Conservation (phyloP, 2,888 invertebrate genomes). For the Furcula furcula region DNA sequence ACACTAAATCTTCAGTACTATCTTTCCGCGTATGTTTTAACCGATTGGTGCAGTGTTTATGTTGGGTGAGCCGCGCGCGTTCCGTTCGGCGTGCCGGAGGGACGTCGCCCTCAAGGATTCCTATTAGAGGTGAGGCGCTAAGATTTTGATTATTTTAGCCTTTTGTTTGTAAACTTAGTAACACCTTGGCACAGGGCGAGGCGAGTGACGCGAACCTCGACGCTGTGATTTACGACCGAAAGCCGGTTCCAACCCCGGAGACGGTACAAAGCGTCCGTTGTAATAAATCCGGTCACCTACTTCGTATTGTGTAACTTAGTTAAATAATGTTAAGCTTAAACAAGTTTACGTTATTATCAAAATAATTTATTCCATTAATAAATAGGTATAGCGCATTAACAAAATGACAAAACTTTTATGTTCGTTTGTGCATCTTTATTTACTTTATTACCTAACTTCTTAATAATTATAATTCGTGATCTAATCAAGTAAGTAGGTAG, state of each 20-base stretch:
- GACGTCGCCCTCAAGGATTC: slow-evolving; percentile 75
- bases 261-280: slow-evolving; percentile 29
- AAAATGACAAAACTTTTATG: too few species aligned
- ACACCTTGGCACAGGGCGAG: slow-evolving; percentile 4
- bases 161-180: slow-evolving; percentile 35
- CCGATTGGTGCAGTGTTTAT: slow-evolving; percentile 78
- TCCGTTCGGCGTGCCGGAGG: slow-evolving; percentile 68
- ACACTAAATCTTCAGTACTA: slow-evolving; percentile 35
- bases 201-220: slow-evolving; percentile 4
- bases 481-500: too few species aligned
- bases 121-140: slow-evolving; percentile 62
- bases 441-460: too few species aligned
- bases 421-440: too few species aligned
- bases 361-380: too few species aligned
- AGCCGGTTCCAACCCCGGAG: slow-evolving; percentile 50
- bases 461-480: too few species aligned
- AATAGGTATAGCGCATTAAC: too few species aligned
- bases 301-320: slow-evolving; percentile 2
- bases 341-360: too few species aligned
- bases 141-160: slow-evolving; percentile 46
- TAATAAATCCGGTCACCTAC: slow-evolving; percentile 46
- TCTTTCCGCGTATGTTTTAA: slow-evolving; percentile 55
- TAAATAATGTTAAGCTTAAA: too few species aligned
- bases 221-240: slow-evolving; percentile 27
- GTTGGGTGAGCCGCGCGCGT: slow-evolving; percentile 71